Percentiles rank a stretch among this genome's conserved stretches.
Evolutionary conservation across 2,888 invertebrate species (phyloP).

Genomic region (Rugalucina vietnamica): DNA sequence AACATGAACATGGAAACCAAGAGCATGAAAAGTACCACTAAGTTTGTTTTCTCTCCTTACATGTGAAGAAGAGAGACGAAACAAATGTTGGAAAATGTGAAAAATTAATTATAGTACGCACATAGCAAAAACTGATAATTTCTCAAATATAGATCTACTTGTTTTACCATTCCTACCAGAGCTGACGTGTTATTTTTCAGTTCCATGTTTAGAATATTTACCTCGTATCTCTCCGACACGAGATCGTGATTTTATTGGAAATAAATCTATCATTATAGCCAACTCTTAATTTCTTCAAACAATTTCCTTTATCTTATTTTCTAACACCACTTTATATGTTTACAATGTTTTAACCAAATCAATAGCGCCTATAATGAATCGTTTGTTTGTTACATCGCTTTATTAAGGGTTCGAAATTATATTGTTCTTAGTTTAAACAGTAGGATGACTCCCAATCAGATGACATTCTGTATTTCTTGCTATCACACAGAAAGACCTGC

Average conservation of each 20-base stretch:
- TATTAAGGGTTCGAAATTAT: constrained; percentile 63
- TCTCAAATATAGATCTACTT: too few relatives aligned
- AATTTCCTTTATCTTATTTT: constrained; percentile 59
- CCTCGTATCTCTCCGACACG: constrained; percentile 23
- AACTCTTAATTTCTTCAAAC: constrained; percentile 52
- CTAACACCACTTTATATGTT: constrained; percentile 61
- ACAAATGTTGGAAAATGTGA: too few relatives aligned
- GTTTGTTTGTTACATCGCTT: constrained; percentile 61
- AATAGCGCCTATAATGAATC: constrained; percentile 62
- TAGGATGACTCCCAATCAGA: not conserved
- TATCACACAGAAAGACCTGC: not conserved
- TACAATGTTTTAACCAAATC: constrained; percentile 62
- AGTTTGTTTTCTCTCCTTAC: too few relatives aligned
- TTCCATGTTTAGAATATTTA: too few relatives aligned
- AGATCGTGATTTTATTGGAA: constrained; percentile 43
- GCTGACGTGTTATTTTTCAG: too few relatives aligned
- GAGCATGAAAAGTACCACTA: too few relatives aligned
- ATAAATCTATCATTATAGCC: constrained; percentile 55
- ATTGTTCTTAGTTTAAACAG: constrained; percentile 59
- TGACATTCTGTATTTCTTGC: not conserved
- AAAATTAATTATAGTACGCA: too few relatives aligned
- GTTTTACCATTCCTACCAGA: too few relatives aligned
- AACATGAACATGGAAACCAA: too few relatives aligned
- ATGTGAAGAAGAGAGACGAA: too few relatives aligned
- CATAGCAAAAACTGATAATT: too few relatives aligned